phyloP scores from a whole-genome alignment of 2,113 vertebrate species.

The Chaetodon auriga region DNA sequence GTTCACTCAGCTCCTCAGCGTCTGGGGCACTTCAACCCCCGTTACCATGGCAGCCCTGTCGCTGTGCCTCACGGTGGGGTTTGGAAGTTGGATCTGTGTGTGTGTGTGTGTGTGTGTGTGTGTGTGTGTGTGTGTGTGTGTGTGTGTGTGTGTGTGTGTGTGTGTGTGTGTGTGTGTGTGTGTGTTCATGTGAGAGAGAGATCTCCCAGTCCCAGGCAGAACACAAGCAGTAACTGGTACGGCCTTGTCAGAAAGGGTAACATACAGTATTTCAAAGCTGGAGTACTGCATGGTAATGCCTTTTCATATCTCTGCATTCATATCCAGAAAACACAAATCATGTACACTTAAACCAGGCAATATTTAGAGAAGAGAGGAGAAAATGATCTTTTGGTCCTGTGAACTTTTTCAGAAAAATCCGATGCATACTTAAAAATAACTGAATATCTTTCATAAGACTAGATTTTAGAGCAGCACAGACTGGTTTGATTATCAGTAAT shows the following conservation, averaged over 20 bases:
- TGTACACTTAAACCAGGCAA: neutral
- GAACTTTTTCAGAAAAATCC: neutral
- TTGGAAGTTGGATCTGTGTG: constrained; percentile 27
- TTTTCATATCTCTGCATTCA: constrained; percentile 3
- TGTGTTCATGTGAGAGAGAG: constrained; percentile 28
- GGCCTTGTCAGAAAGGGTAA: constrained; percentile 43
- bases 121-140: constrained; percentile 8
- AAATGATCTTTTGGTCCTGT: neutral
- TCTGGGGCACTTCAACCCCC: constrained; percentile 59
- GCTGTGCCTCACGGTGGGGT: constrained; percentile 54
- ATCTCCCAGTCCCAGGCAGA: constrained; percentile 44
- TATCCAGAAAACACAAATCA: constrained; percentile 5
- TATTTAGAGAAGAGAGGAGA: neutral
- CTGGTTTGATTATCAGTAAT: neutral
- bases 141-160: neutral
- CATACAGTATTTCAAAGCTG: constrained; percentile 27
- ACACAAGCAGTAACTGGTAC: constrained; percentile 77
- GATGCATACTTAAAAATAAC: neutral
- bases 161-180: neutral
- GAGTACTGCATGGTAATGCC: constrained; percentile 1
- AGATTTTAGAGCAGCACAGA: neutral
- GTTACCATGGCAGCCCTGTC: constrained; percentile 53
- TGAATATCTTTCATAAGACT: neutral
- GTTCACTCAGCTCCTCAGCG: constrained; percentile 33
- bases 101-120: neutral